These are phyloP conservation scores for Spinus olivaceus DNA, from an alignment of 2,797 vertebrate genomes.

Conservation along the genomic window DNA sequence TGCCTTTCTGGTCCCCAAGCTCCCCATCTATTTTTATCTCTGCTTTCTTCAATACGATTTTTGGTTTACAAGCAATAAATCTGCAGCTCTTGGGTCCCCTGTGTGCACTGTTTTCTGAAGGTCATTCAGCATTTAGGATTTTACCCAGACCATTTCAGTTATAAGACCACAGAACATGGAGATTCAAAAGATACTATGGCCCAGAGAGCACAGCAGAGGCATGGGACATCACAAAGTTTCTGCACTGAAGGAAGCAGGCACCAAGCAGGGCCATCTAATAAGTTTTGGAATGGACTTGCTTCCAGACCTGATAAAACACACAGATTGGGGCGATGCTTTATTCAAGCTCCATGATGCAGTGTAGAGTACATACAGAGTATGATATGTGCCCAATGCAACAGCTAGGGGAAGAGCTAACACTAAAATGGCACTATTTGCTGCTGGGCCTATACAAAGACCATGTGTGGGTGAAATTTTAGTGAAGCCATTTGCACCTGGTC, in stretches of 20 bases:
- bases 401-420: neutral
- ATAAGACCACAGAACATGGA: neutral
- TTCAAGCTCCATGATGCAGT: fast-evolving
- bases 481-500: neutral
- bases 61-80: slow-evolving; percentile 70
- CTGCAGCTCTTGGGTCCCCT: slow-evolving; percentile 26
- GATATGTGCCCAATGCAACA: neutral
- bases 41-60: slow-evolving; percentile 66
- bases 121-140: slow-evolving; percentile 47
- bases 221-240: neutral
- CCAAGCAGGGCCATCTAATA: neutral
- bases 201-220: neutral
- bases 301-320: neutral
- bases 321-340: neutral
- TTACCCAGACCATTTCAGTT: neutral
- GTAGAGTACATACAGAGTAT: fast-evolving
- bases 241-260: neutral
- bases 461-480: neutral
- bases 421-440: neutral
- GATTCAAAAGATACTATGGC: neutral
- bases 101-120: slow-evolving; percentile 48
- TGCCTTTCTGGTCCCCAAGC: slow-evolving; percentile 61
- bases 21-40: slow-evolving; percentile 71
- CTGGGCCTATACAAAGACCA: neutral
- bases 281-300: neutral